Conservation (phyloP, 2,797 vertebrate species). For the Trachurus trachurus region DNA sequence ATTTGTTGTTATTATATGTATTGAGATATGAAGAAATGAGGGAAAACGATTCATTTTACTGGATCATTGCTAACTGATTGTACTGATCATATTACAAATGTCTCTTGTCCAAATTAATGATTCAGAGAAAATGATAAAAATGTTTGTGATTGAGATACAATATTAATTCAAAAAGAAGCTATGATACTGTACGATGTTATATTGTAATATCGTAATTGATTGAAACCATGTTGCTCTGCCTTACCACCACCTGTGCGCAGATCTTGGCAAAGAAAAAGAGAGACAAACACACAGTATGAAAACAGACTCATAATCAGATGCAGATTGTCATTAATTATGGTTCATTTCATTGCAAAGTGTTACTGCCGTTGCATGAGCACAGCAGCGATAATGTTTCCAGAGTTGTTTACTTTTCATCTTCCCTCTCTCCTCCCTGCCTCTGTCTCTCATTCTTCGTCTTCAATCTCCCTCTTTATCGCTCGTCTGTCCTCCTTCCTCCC, state of each 20-base stretch:
- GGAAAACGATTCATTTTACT: neutral
- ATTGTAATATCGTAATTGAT: constrained; percentile 5
- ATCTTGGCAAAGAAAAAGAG: neutral
- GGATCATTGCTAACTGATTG: too few species aligned
- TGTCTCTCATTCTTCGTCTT: neutral
- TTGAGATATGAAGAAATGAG: too few species aligned
- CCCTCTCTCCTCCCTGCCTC: neutral
- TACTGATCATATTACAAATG: neutral
- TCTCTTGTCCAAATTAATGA: neutral
- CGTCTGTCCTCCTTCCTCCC: neutral
- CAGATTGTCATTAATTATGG: constrained; percentile 33
- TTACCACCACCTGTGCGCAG: neutral
- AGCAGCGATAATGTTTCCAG: constrained; percentile 23
- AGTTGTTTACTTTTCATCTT: constrained; percentile 15
- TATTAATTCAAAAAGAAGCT: too few species aligned
- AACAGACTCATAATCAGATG: constrained; percentile 43
- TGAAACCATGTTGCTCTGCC: neutral
- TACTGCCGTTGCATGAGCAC: neutral
- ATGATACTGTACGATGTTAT: too few species aligned
- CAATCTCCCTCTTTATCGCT: neutral
- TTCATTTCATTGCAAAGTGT: constrained; percentile 45
- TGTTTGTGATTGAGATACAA: neutral
- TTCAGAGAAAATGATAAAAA: neutral
- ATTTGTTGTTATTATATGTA: too few species aligned
- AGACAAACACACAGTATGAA: neutral